Percentiles rank a stretch among this genome's conserved stretches.
phyloP scores from a whole-genome alignment of 2,888 invertebrate genomes.

The Drosophila bunnanda region DNA sequence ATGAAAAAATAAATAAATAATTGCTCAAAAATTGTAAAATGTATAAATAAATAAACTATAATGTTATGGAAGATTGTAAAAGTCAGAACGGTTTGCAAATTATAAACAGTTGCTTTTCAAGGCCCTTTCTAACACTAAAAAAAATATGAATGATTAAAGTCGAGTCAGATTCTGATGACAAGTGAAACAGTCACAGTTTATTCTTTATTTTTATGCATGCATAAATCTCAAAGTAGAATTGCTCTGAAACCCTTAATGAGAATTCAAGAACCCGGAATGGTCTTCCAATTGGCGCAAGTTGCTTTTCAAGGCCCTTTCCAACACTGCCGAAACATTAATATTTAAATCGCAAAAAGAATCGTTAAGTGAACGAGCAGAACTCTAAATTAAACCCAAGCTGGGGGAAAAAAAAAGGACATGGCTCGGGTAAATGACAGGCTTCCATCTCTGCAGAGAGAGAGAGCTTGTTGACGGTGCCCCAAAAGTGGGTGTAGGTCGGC shows the following conservation, averaged over 20 bases:
- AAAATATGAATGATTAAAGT: background rate
- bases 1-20: background rate
- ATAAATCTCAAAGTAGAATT: background rate
- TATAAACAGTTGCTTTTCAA: background rate
- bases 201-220: too few relatives aligned
- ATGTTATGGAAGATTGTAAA: too few relatives aligned
- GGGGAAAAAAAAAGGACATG: constrained; percentile 8
- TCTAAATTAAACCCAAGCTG: constrained; percentile 24
- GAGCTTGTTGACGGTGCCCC: constrained; percentile 10
- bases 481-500: background rate
- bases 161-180: background rate
- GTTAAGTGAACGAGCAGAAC: constrained; percentile 32
- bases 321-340: constrained; percentile 15
- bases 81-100: too few relatives aligned
- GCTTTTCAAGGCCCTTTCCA: constrained; percentile 16
- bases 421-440: constrained; percentile 33
- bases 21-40: background rate
- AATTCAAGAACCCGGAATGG: background rate
- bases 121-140: constrained; percentile 19
- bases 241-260: background rate
- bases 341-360: constrained; percentile 33
- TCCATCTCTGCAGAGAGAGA: constrained; percentile 35
- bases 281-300: background rate
- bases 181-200: too few relatives aligned
- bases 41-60: too few relatives aligned